Evolutionary conservation across 2,797 vertebrate genomes (phyloP).

Genomic region (Brotula barbata): DNA sequence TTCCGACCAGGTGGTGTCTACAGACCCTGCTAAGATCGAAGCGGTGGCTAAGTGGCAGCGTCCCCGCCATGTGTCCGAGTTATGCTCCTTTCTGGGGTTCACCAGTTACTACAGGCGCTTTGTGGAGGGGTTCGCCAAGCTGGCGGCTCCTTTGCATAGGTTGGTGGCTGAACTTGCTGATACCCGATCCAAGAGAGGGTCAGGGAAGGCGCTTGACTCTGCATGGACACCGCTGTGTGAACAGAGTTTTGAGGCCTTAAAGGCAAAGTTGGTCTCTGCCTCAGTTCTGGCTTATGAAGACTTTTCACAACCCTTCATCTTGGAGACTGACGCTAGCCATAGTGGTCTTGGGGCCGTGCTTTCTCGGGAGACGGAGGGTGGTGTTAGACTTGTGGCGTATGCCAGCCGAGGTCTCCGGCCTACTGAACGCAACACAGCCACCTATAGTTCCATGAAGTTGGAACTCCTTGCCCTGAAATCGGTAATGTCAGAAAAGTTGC

Average conservation of each 20-base stretch:
- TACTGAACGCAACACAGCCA: not conserved
- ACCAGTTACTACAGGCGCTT: not conserved
- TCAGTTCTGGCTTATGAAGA: constrained; percentile 4
- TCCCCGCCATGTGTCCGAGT: accelerated
- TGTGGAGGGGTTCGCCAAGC: constrained; percentile 7
- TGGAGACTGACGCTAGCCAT: constrained; percentile 19
- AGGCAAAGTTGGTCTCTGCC: not conserved
- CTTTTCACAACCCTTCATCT: constrained; percentile 4
- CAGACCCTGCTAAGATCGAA: not conserved
- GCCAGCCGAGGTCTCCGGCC: not conserved
- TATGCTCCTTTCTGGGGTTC: not conserved
- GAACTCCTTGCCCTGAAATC: constrained; percentile 14
- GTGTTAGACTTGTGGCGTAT: not conserved
- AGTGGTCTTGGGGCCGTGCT: not conserved
- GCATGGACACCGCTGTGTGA: not conserved
- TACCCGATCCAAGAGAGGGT: not conserved
- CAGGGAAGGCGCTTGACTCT: not conserved
- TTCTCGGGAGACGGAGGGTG: not conserved
- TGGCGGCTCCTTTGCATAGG: not conserved
- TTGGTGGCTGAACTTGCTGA: accelerated
- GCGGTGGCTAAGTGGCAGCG: not conserved
- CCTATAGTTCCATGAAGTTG: constrained; percentile 26
- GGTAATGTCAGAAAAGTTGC: constrained; percentile 12
- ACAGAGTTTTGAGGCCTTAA: not conserved
- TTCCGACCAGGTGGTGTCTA: not conserved